A percentile compares a stretch with the other conserved stretches of the same genome.
These are phyloP conservation scores for Caradrina kadenii DNA, from an alignment of 2,888 invertebrate species.

Conservation along the genomic window DNA sequence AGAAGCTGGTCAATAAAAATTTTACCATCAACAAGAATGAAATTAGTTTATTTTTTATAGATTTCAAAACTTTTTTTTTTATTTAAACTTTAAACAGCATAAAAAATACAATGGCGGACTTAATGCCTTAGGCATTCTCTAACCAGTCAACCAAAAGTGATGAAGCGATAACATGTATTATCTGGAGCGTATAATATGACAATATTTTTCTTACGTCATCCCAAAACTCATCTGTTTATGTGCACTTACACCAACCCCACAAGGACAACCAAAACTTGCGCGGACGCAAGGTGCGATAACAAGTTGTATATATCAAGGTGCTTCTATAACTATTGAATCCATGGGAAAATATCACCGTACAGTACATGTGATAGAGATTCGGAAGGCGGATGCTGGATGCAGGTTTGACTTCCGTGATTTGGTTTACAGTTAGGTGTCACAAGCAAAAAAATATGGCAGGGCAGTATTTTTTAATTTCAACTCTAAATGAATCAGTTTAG, in stretches of 20 bases:
- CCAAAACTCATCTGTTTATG: constrained; percentile 22
- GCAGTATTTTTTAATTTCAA: too few species aligned
- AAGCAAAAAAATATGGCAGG: constrained; percentile 34
- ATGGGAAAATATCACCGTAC: constrained; percentile 55
- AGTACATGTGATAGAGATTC: constrained; percentile 35
- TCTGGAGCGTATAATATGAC: too few species aligned
- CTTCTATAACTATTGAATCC: constrained; percentile 36
- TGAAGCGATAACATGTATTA: too few species aligned
- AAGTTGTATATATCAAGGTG: constrained; percentile 61
- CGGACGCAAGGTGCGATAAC: constrained; percentile 78
- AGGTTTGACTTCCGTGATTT: constrained; percentile 59
- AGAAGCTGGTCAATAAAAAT: too few species aligned
- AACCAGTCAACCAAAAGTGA: too few species aligned
- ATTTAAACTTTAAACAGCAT: too few species aligned
- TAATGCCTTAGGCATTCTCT: too few species aligned
- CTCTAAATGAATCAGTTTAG: constrained; percentile 9
- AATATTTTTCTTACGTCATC: too few species aligned
- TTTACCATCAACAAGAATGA: too few species aligned
- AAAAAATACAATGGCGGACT: too few species aligned
- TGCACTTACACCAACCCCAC: constrained; percentile 47
- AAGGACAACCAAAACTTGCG: constrained; percentile 62
- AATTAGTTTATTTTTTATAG: too few species aligned
- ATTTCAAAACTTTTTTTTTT: too few species aligned
- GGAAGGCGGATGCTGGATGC: constrained; percentile 49
- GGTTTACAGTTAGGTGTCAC: constrained; percentile 42